These are phyloP conservation scores for Oxygymnocypris stewartii DNA, from an alignment of 2,113 vertebrate genomes.

Conservation along the genomic window DNA sequence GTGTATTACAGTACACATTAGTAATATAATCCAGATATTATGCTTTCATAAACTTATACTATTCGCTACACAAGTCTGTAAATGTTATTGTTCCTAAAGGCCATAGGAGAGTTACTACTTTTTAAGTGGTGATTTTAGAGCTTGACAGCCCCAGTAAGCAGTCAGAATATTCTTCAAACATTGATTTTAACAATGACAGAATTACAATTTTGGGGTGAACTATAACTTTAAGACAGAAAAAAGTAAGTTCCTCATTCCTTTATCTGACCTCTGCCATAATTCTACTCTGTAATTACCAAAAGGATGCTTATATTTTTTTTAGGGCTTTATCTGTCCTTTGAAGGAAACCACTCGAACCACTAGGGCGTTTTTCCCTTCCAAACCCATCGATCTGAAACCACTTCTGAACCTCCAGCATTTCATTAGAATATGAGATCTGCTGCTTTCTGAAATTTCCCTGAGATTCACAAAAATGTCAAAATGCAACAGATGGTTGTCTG, in stretches of 20 bases:
- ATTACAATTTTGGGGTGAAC: not conserved
- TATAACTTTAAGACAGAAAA: constrained; percentile 57
- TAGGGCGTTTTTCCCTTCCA: constrained; percentile 70
- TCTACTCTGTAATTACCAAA: constrained; percentile 67
- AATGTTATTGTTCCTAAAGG: not conserved
- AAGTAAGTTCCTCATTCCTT: constrained; percentile 63
- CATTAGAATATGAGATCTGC: constrained; percentile 48
- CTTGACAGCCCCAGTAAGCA: not conserved
- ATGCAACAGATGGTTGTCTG: constrained; percentile 47
- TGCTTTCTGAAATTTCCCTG: constrained; percentile 43
- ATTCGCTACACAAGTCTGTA: not conserved
- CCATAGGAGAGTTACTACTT: not conserved
- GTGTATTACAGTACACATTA: not conserved
- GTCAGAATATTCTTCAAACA: not conserved
- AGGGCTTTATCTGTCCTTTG: constrained; percentile 60
- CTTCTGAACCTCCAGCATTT: constrained; percentile 69
- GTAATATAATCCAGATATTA: not conserved
- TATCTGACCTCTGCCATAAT: constrained; percentile 62
- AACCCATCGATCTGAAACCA: constrained; percentile 70
- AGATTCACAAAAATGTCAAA: constrained; percentile 47
- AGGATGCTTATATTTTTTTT: constrained; percentile 56
- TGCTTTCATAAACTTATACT: not conserved
- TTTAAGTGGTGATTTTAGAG: not conserved
- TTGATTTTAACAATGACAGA: not conserved
- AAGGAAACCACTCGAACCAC: constrained; percentile 69